Conservation (phyloP, 2,797 vertebrate species). For the Rhinella marina region DNA sequence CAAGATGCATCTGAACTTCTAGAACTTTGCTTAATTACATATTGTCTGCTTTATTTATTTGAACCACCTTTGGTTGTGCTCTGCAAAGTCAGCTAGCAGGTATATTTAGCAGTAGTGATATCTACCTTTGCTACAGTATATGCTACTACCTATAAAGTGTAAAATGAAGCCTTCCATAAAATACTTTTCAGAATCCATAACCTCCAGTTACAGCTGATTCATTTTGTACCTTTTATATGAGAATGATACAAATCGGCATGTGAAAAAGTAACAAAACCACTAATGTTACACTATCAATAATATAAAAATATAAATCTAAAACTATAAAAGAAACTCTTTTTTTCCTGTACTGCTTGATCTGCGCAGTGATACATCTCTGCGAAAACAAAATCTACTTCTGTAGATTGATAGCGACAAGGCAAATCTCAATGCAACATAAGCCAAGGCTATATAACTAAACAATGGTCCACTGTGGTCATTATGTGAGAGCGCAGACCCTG, state of each 20-base stretch:
- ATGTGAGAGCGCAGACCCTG: constrained; percentile 27
- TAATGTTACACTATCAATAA: not conserved
- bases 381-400: constrained; percentile 50
- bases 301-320: constrained; percentile 7
- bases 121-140: too few relatives aligned
- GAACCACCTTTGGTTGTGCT: not conserved
- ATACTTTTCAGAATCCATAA: not conserved
- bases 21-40: not conserved
- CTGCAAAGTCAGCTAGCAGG: not conserved
- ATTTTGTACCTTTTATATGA: not conserved
- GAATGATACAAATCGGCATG: not conserved
- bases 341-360: constrained; percentile 31
- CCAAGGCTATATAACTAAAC: constrained; percentile 53
- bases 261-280: not conserved
- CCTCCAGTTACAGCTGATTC: not conserved
- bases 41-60: not conserved
- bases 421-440: constrained; percentile 58
- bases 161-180: too few relatives aligned
- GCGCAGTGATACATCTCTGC: constrained; percentile 52
- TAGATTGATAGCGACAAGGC: constrained; percentile 57
- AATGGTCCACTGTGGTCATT: constrained; percentile 61
- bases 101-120: too few relatives aligned
- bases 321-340: not conserved
- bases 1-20: not conserved
- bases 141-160: too few relatives aligned